Evolutionary conservation across 2,888 invertebrate genomes (phyloP), one percentile per base, ranked within the genome.

Genomic region (Acheta domesticus): DNA sequence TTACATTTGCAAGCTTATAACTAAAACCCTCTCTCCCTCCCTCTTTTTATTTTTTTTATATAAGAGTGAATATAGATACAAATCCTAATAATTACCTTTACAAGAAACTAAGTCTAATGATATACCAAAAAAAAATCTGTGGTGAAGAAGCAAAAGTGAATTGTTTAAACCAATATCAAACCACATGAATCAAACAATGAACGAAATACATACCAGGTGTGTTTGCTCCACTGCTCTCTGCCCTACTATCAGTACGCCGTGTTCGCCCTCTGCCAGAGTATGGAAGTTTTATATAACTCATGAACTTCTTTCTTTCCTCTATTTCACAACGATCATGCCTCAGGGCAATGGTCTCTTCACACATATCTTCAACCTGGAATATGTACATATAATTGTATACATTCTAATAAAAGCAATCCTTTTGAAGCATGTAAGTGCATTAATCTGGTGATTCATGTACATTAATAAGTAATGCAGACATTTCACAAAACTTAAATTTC

Each of bases 271-370:
- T 82, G 81, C 81, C 82, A 86, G 85, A 83, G 85, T 81, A 85
- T 49, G 88, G 86, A 84, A 86, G 84, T 79, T 87, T 91, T 77
- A 90, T 85, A 84, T 89, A 90, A 83, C 89, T 90, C 85, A 91
- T 87, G 87, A 92, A 94, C 83, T 93, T 93, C 84, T 92, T 93
- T 82, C 93, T 92, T 87, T 98, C 98, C 83, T 94, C 93, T 16
- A 89, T 88, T 87, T 95, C 95, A 82, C 93, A 92, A 82, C 92
- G 92, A 78, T 91, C 90, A 87, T 98, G 98, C 3, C 97, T 91
- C 75, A 88, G 85, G 5, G 89, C 86, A 83, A 93, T 92, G 0
- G 92, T 90, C 81, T 92, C 92, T 81, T 96, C 96, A 0, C 94
- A 92, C 81, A 94, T 88, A 86, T 97, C 96, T 86, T 97, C 96